Evolutionary conservation across 2,888 invertebrate species (phyloP), one percentile per base, ranked within the genome.

Genomic region (Ecliptopera silaceata): DNA sequence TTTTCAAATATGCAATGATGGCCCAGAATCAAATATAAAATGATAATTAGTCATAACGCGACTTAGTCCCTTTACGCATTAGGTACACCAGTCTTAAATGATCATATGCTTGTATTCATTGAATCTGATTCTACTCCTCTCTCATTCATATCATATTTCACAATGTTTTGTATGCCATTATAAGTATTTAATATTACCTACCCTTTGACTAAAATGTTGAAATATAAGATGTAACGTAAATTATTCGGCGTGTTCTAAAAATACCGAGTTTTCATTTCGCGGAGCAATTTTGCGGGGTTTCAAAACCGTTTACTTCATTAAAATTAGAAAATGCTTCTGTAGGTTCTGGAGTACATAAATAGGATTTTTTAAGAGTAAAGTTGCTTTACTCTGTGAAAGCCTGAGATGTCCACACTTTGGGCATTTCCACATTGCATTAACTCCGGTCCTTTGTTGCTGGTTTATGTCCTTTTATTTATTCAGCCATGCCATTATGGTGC

Each of bases 381-480:
- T 32, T 36, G 10, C 36, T 22, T 26, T 34, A n/a, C n/a, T n/a
- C n/a, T n/a, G n/a, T 18, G 22, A 41, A 10, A 17, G 15, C 8
- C 4, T 22, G 20, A 34, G 26, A 13, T 26, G 36, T 43, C 17
- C 43, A 31, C 20, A 31, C 26, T 39, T 49, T 6, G 15, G 36
- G 15, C 32, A 32, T 10, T 22, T 42, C 6, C 20, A 47, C 47
- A 57, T 56, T 59, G 55, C 55, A 61, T 53, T 47, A 31, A 52
- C 31, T 29, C 15, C 48, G 10, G 12, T 32, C 46, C 43, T 58
- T 59, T 47, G 42, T 51, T 13, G 13, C 26, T 26, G 15, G 18
- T 45, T 48, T 39, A 44, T 44, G 44, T 18, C 26, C 31, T 31
- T 52, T 52, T 56, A 34, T 56, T 55, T 56, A 53, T 49, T 56